Evolutionary conservation across 2,797 vertebrate genomes (phyloP).

Genomic region (Micromesistius poutassou): DNA sequence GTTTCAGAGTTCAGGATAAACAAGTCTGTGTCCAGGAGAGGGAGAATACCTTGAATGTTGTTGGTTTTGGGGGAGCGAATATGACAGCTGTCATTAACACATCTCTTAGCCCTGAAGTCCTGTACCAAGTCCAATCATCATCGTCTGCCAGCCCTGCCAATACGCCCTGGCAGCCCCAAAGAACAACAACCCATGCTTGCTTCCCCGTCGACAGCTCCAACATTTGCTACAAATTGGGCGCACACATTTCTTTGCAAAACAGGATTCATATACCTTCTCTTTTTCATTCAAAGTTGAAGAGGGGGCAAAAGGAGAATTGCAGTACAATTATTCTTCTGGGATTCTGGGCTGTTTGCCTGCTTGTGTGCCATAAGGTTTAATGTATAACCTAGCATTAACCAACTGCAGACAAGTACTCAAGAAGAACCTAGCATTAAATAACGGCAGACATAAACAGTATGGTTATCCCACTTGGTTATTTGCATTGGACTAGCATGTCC

Average conservation of each 20-base stretch:
- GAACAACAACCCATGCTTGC: constrained; percentile 43
- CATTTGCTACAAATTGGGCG: constrained; percentile 7
- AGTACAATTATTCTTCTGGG: constrained; percentile 46
- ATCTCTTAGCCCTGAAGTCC: constrained; percentile 26
- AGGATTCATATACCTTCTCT: constrained; percentile 49
- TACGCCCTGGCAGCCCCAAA: constrained; percentile 36
- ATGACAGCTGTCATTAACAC: constrained; percentile 43
- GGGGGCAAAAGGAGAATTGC: constrained; percentile 40
- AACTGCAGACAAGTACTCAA: constrained; percentile 42
- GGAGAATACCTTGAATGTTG: not conserved
- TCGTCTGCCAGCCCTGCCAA: constrained; percentile 26
- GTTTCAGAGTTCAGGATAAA: not conserved
- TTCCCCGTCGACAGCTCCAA: constrained; percentile 20
- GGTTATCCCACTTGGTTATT: constrained; percentile 46
- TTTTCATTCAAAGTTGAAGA: constrained; percentile 39
- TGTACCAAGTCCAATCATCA: not conserved
- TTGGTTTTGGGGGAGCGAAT: not conserved
- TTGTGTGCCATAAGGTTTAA: constrained; percentile 26
- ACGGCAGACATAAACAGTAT: constrained; percentile 46
- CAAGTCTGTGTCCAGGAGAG: not conserved
- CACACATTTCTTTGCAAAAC: constrained; percentile 25
- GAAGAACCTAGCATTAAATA: constrained; percentile 37
- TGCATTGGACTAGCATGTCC: constrained; percentile 44
- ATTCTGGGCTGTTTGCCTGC: constrained; percentile 27
- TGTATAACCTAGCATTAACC: constrained; percentile 37